Percentiles rank a stretch among this genome's conserved stretches.
Conservation (phyloP, 2,888 invertebrate genomes). For the Electrophaes corylata region DNA sequence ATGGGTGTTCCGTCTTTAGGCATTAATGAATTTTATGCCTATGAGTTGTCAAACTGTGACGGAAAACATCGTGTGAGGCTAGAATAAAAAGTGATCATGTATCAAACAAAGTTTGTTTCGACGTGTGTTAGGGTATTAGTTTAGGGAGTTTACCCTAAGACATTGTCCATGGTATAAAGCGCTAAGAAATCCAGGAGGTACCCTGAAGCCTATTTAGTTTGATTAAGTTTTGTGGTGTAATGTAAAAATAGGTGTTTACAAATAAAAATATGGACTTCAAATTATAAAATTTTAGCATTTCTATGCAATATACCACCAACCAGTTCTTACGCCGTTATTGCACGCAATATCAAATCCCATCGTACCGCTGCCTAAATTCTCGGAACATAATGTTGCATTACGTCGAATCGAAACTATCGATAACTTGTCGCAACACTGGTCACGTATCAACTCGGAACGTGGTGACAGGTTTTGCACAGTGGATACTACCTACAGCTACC, state of each 20-base stretch:
- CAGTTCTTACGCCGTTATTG: conserved; percentile 37
- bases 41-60: not conserved
- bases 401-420: conserved; percentile 49
- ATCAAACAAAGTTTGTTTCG: too few relatives aligned
- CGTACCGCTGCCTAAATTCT: conserved; percentile 49
- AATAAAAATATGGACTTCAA: too few relatives aligned
- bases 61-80: not conserved
- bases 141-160: too few relatives aligned
- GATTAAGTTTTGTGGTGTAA: too few relatives aligned
- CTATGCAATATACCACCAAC: conserved; percentile 11
- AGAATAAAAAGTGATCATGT: too few relatives aligned
- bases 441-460: conserved; percentile 46
- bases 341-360: conserved; percentile 47
- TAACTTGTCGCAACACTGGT: conserved; percentile 52
- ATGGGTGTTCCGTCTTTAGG: conserved; percentile 11
- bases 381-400: conserved; percentile 49
- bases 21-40: not conserved
- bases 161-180: too few relatives aligned
- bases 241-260: too few relatives aligned
- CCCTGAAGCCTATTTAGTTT: too few relatives aligned
- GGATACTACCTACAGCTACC: not conserved
- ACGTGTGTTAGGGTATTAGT: too few relatives aligned
- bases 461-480: conserved; percentile 41
- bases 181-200: too few relatives aligned
- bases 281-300: too few relatives aligned